Conservation (phyloP, 2,888 invertebrate genomes). For the Clusia tigrina region DNA sequence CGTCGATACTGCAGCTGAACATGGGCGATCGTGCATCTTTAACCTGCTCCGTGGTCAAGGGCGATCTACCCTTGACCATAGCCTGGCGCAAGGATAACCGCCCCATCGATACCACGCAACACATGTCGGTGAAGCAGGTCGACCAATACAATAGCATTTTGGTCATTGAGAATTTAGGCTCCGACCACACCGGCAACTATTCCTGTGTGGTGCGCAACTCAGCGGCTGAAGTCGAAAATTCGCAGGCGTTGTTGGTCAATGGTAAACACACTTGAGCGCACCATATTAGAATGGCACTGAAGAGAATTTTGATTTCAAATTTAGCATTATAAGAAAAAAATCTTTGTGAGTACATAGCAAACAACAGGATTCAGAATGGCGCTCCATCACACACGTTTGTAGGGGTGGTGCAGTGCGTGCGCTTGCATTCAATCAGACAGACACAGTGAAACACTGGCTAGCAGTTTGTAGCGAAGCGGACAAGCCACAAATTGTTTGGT, state of each 20-base stretch:
- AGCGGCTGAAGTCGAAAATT: slow-evolving; percentile 77
- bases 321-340: too few species aligned
- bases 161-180: slow-evolving; percentile 77
- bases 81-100: slow-evolving; percentile 80
- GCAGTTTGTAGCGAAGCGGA: too few species aligned
- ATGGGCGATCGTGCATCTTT: slow-evolving; percentile 78
- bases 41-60: slow-evolving; percentile 78
- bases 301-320: too few species aligned
- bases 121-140: slow-evolving; percentile 75
- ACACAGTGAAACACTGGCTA: too few species aligned
- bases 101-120: slow-evolving; percentile 70
- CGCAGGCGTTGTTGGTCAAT: slow-evolving; percentile 78
- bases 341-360: too few species aligned
- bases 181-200: slow-evolving; percentile 81
- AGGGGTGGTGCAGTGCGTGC: too few species aligned
- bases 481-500: too few species aligned
- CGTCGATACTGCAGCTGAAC: slow-evolving; percentile 73
- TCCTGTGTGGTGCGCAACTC: slow-evolving; percentile 77
- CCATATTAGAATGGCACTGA: too few species aligned
- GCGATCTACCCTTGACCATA: slow-evolving; percentile 79
- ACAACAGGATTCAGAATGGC: too few species aligned
- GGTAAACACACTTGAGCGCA: too few species aligned
- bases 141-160: slow-evolving; percentile 81
- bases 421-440: too few species aligned
- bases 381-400: too few species aligned